Evolutionary conservation across 2,888 invertebrate genomes (phyloP), one percentile per base, ranked within the genome.

Genomic region (Callyntrura sp.): DNA sequence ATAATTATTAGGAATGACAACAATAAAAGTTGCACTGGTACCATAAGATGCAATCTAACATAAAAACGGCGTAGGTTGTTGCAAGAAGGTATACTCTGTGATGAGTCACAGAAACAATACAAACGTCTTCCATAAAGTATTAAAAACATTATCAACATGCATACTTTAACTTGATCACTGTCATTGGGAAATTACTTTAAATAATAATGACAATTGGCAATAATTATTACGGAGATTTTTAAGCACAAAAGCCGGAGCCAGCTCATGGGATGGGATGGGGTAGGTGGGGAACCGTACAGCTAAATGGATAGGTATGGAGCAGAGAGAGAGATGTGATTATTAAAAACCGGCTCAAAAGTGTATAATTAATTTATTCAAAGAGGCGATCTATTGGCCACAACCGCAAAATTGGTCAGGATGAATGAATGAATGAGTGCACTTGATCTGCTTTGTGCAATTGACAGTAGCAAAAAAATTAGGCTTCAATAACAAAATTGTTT

Each of bases 151-250:
- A 60, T 65, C 9, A 28, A 14, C n/a, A 68, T 68, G 65, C 11
- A n/a, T 25, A 11, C n/a, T 68, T 5, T 57, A 17, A 17, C 8
- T 57, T 57, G n/a, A 57, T 68, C 28, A 68, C 28, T 68, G 65
- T 28, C 35, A 68, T 12, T 68, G 65, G 35, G 12, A 28, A 35
- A 68, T 11, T 45, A 8, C 23, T 14, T 68, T 68, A 68, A 14
- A 35, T 23, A 65, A 65, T 68, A 82, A 82, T 82, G 81, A 82
- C 81, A 82, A 82, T 60, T 82, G 51, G 25, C 73, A 51, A 78
- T 51, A 25, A 51, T 48, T n/a, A n/a, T n/a, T n/a, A n/a, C n/a
- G 11, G 14, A 78, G 17, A 17, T 28, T 68, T 68, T 60, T 62
- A n/a, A n/a, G n/a, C n/a, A n/a, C 12, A 62, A 62, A 57, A 57